Percentiles rank a stretch among this genome's conserved stretches.
Conservation (phyloP, 2,888 invertebrate genomes). For the Bugula neritina region DNA sequence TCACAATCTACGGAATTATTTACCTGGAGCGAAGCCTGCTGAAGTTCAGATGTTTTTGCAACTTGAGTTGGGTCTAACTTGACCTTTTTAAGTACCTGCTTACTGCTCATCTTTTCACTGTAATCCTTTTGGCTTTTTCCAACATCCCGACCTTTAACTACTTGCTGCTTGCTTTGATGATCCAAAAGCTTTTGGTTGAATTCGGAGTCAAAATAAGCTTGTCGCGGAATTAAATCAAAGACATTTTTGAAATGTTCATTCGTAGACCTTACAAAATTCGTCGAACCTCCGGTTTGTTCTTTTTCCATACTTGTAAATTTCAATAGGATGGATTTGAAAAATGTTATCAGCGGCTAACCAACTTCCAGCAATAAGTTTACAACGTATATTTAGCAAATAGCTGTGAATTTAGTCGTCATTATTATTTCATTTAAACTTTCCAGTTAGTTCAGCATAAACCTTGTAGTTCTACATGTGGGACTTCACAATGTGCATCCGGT, state of each 20-base stretch:
- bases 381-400: too few species aligned
- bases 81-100: not conserved
- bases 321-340: too few species aligned
- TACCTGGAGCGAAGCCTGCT: not conserved
- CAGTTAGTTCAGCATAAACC: too few species aligned
- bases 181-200: slow-evolving; percentile 31
- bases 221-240: slow-evolving; percentile 33
- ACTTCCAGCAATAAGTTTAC: too few species aligned
- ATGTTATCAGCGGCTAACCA: too few species aligned
- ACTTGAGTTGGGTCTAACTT: not conserved
- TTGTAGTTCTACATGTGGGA: too few species aligned
- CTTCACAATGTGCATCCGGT: too few species aligned
- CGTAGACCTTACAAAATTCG: slow-evolving; percentile 57
- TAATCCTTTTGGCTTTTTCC: slow-evolving; percentile 14
- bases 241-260: slow-evolving; percentile 34
- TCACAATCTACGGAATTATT: not conserved
- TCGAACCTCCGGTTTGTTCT: too few species aligned
- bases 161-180: not conserved
- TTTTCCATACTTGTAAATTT: too few species aligned
- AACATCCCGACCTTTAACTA: not conserved
- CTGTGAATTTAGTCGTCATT: too few species aligned
- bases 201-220: slow-evolving; percentile 32
- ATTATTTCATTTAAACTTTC: too few species aligned
- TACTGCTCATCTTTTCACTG: slow-evolving; percentile 20
- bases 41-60: slow-evolving; percentile 15